These are phyloP conservation scores for Ivindomyrus marchei DNA, from an alignment of 2,113 vertebrate species.

Conservation along the genomic window DNA sequence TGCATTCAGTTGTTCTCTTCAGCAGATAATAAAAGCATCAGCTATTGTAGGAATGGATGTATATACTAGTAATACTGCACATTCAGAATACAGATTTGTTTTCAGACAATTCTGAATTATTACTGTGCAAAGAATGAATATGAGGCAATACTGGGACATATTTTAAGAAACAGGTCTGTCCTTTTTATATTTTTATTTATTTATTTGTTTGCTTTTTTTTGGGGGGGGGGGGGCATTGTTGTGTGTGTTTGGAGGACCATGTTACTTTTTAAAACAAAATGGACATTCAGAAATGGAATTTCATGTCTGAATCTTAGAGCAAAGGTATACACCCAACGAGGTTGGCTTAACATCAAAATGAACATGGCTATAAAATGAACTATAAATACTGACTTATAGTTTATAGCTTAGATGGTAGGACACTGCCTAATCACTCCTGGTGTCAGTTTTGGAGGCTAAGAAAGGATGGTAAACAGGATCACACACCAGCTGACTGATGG, in stretches of 20 bases:
- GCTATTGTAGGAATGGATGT: background rate
- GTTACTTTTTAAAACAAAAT: background rate
- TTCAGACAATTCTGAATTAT: background rate
- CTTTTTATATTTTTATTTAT: background rate
- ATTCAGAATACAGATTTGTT: background rate
- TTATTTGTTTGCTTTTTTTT: background rate
- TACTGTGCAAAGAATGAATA: background rate
- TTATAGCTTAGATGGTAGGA: background rate
- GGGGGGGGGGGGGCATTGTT: background rate
- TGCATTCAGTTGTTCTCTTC: constrained; percentile 19
- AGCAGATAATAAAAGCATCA: background rate
- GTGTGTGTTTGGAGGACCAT: background rate
- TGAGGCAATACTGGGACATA: background rate
- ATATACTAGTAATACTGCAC: background rate
- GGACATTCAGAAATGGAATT: background rate
- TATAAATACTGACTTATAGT: background rate
- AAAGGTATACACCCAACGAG: background rate
- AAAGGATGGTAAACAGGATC: background rate
- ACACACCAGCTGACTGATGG: background rate
- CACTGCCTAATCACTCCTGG: background rate
- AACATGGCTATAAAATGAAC: background rate
- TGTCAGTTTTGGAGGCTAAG: background rate
- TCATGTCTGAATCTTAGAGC: background rate
- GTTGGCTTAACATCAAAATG: background rate
- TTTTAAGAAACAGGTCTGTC: background rate